Percentiles rank a stretch among this genome's conserved stretches.
Conservation (phyloP, 2,888 invertebrate species). For the Arrhopalites spinosus region DNA sequence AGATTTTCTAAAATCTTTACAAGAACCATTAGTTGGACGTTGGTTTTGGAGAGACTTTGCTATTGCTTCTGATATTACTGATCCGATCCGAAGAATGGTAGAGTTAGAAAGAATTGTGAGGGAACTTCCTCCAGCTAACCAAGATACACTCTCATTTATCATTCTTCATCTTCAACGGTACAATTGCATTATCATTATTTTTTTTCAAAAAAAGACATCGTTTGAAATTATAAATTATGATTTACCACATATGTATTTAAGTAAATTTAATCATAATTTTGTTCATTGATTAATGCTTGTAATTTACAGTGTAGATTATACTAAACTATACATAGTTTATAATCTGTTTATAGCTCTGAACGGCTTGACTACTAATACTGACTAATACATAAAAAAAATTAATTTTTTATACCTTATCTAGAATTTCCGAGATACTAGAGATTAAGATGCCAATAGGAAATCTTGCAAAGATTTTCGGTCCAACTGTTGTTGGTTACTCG, state of each 20-base stretch:
- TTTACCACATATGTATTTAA: too few relatives aligned
- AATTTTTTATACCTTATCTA: too few relatives aligned
- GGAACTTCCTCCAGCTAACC: constrained; percentile 86
- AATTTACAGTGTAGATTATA: too few relatives aligned
- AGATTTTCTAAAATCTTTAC: constrained; percentile 85
- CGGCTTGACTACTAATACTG: too few relatives aligned
- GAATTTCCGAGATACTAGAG: constrained; percentile 78
- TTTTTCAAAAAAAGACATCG: too few relatives aligned
- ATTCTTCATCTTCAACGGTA: constrained; percentile 85
- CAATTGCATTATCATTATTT: constrained; percentile 49
- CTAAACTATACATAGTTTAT: too few relatives aligned
- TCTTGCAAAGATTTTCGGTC: constrained; percentile 89
- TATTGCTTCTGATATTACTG: constrained; percentile 67
- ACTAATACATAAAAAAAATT: too few relatives aligned
- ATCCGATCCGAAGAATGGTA: constrained; percentile 67
- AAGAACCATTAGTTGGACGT: constrained; percentile 86
- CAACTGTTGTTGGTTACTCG: constrained; percentile 90
- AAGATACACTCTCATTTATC: constrained; percentile 92
- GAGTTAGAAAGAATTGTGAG: constrained; percentile 76
- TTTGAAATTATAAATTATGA: too few relatives aligned
- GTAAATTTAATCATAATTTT: too few relatives aligned
- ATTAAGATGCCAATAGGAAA: constrained; percentile 92
- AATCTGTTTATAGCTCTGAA: too few relatives aligned
- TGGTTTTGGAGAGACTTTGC: constrained; percentile 82
- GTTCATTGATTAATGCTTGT: too few relatives aligned